Evolutionary conservation across 2,888 invertebrate species (phyloP), one percentile per base, ranked within the genome.

Genomic region (Mythimna loreyi): DNA sequence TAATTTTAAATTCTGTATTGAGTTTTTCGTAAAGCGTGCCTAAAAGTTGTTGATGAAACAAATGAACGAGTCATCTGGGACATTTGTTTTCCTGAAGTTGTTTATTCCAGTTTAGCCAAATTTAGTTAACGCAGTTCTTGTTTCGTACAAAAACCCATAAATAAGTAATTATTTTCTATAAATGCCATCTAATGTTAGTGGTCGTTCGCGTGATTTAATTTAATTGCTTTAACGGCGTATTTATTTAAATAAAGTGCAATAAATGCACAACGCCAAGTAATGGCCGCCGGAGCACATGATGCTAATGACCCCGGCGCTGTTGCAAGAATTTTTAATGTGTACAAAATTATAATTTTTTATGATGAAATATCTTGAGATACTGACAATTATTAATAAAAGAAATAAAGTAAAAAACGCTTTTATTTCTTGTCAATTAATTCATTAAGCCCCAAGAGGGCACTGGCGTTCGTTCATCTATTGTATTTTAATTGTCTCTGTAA

Each of bases 241-340:
- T 86, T 86, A 87, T 87, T 85, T 85, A 87, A 87, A 85, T 84
- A 74, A 73, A 78, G 75, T 57, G 72, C 81, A 82, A 65, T 78
- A 71, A 67, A 56, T 79, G 79, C 79, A 78, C 79, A 78, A 45
- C 62, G 52, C 52, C 21, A 49, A 72, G 47, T 62, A 67, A 72
- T 65, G 65, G 62, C 13, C 61, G 43, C 50, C 25, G 62, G 33
- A 59, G 64, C 70, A 57, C 76, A 69, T 55, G 58, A 63, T 81
- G 77, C 33, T 81, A 81, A 81, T 77, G 78, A 66, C 78, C 78
- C 49, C 59, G 28, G 57, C 57, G 62, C 47, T 52, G 49, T 57
- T n/a, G 45, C 21, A 60, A 70, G 59, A 66, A 45, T 56, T 81
- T 65, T 60, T 43, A 13, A 69, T 19, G 33, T 65, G 47, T 36